Conservation (phyloP, 2,888 invertebrate species). For the Teleiodes luculella region DNA sequence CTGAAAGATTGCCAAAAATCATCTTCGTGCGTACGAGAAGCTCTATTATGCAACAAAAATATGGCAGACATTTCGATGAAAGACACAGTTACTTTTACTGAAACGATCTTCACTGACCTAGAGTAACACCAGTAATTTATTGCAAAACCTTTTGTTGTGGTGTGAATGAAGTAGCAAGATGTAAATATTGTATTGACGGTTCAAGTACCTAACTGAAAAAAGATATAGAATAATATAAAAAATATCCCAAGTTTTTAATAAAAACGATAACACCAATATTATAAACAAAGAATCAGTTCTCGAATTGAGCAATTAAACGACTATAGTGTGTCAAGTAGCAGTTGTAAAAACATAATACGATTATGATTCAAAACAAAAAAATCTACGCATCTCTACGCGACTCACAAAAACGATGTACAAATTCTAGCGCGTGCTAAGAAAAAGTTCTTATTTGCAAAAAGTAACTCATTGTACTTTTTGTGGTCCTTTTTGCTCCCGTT, state of each 20-base stretch:
- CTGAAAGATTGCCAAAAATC: background rate
- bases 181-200: too few relatives aligned
- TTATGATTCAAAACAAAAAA: slow-evolving; percentile 3
- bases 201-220: too few relatives aligned
- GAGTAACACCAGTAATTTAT: slow-evolving; percentile 12
- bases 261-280: background rate
- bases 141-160: slow-evolving; percentile 9
- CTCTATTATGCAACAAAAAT: background rate
- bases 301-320: background rate
- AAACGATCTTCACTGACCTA: slow-evolving; percentile 15
- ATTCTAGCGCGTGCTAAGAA: slow-evolving; percentile 71
- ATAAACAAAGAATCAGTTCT: background rate
- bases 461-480: slow-evolving; percentile 58
- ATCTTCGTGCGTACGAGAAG: background rate
- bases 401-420: slow-evolving; percentile 54
- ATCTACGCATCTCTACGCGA: slow-evolving; percentile 1
- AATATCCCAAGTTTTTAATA: background rate
- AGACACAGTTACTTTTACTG: background rate
- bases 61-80: background rate
- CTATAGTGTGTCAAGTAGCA: background rate
- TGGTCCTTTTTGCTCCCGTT: slow-evolving; percentile 67
- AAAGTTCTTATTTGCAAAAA: slow-evolving; percentile 73
- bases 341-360: slow-evolving; percentile 1
- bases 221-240: too few relatives aligned
- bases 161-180: slow-evolving; percentile 2